Percentiles rank a stretch among this genome's conserved stretches.
Conservation (phyloP, 2,888 invertebrate species). For the Seira ritae region DNA sequence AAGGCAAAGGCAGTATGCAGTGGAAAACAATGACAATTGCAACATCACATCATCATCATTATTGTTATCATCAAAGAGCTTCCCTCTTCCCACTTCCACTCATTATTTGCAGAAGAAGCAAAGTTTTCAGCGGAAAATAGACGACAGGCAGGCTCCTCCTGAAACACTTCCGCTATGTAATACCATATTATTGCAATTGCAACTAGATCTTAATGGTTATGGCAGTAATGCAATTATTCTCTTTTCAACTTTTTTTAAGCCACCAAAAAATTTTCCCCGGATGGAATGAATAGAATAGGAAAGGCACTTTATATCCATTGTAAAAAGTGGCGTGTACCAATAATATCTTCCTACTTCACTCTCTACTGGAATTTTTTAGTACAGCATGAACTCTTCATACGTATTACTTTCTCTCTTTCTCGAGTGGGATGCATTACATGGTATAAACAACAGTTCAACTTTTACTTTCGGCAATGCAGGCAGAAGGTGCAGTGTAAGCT, state of each 20-base stretch:
- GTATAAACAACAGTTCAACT: conserved; percentile 1
- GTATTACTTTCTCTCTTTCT: no score
- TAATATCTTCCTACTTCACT: no score
- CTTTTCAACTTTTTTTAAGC: conserved; percentile 58
- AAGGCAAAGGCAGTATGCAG: not conserved
- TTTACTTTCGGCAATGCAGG: not conserved
- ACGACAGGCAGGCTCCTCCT: conserved; percentile 38
- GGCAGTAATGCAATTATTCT: conserved; percentile 60
- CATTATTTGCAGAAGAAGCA: conserved; percentile 21
- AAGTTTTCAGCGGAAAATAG: not conserved
- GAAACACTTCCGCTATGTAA: conserved; percentile 46
- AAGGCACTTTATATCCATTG: no score
- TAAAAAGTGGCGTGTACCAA: no score
- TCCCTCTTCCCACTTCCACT: conserved; percentile 25
- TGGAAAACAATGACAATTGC: conserved; percentile 39
- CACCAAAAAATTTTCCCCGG: no score
- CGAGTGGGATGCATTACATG: not conserved
- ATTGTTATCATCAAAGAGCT: conserved; percentile 18
- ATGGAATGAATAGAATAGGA: no score
- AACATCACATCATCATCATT: conserved; percentile 38
- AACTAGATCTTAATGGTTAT: conserved; percentile 63
- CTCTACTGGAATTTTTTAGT: no score
- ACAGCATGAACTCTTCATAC: no score
- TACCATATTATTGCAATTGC: conserved; percentile 41
- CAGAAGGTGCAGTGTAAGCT: conserved; percentile 1